Evolutionary conservation across 1,140 invertebrate genomes (phyloP), one percentile per base, ranked within the genome.

Genomic region (Zophobas atratus): DNA sequence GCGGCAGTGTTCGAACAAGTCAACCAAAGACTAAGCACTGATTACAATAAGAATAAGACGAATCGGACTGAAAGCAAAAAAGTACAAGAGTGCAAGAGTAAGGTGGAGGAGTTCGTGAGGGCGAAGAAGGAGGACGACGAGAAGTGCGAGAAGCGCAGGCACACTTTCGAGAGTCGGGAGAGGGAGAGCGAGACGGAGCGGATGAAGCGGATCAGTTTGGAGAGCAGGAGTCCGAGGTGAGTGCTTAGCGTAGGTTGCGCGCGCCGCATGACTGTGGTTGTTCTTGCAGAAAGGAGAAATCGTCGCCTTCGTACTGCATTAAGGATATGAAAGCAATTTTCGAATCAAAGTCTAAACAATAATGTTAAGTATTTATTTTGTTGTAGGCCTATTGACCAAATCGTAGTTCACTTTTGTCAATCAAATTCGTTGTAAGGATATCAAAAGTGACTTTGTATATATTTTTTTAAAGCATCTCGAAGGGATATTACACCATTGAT

Each of bases 241-340:
- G 74, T 79, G 6, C 34, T 6, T 34, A 35, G 39, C n/a, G 20
- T 1, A 2, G 8, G 33, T 2, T 36, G 35, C n/a, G n/a, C n/a
- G 2, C 8, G n/a, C 20, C 20, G 38, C 2, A n/a, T 2, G 56
- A 36, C 3, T 46, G 6, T 4, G 60, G 77, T 81, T 83, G 81
- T 77, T 77, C 82, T 89, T 84, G 33, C 87, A 92, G 91, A 85
- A 90, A 90, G 87, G 91, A 92, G 80, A 91, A 90, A 84, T 85
- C 90, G 81, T 91, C 92, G 74, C 90, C 92, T 33, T 90, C 92
- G 51, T 92, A 90, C 85, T 92, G 92, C 83, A 94, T 94, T 83
- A 90, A 91, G 82, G 92, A 94, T 85, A 93, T 94, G 90, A 92
- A 93, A 76, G 93, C 93, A 51, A 91, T 94, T 82, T 94, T 94